Conservation (phyloP, 2,888 invertebrate species). For the Leptopilina myrica region DNA sequence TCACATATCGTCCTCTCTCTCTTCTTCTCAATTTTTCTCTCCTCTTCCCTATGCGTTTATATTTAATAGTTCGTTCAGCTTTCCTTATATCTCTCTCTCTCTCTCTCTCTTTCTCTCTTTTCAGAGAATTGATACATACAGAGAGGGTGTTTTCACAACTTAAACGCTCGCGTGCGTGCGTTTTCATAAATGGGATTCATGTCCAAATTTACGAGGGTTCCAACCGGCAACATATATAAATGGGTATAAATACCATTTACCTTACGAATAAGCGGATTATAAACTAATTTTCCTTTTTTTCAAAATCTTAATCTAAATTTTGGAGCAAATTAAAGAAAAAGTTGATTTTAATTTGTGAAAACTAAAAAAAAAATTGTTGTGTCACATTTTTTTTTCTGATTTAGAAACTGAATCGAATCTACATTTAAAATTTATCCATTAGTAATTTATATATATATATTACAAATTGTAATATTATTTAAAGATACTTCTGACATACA, state of each 20-base stretch:
- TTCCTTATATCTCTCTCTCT: slow-evolving; percentile 22
- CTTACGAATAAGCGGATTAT: slow-evolving; percentile 19
- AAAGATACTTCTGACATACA: too few species aligned
- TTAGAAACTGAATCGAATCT: too few species aligned
- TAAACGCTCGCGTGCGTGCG: slow-evolving; percentile 20
- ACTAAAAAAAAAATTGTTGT: too few species aligned
- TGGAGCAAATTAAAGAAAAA: too few species aligned
- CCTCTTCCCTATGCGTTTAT: neutral
- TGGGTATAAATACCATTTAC: neutral
- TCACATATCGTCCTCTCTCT: neutral
- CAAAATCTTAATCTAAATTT: too few species aligned
- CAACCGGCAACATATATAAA: neutral
- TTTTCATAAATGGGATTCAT: slow-evolving; percentile 21
- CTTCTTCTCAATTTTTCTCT: neutral
- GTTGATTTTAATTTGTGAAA: too few species aligned
- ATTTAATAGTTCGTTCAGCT: neutral
- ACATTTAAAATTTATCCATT: too few species aligned
- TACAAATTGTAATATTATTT: too few species aligned
- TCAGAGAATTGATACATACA: slow-evolving; percentile 15
- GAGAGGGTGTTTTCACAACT: slow-evolving; percentile 17
- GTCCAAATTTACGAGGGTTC: slow-evolving; percentile 19
- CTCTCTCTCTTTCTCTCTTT: slow-evolving; percentile 14
- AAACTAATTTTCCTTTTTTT: neutral
- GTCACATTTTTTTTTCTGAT: too few species aligned
- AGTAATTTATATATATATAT: too few species aligned